These are phyloP conservation scores for Caradrina clavipalpis DNA, from an alignment of 2,888 invertebrate genomes.

Conservation along the genomic window DNA sequence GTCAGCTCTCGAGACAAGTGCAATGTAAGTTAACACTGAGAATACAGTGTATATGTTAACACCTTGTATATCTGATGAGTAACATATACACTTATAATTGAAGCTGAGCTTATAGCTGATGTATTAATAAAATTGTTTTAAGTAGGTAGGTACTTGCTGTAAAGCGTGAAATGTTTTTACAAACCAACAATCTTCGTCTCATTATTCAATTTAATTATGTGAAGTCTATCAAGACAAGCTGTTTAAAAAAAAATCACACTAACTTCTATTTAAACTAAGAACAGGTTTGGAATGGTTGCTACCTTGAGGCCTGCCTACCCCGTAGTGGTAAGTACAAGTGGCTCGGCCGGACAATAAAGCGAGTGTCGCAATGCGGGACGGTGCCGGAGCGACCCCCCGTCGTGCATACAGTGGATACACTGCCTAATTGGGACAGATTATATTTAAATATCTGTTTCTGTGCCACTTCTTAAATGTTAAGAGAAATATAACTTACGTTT, in stretches of 20 bases:
- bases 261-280: not conserved
- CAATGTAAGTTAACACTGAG: too few relatives aligned
- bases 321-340: not conserved
- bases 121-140: too few relatives aligned
- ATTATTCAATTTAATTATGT: not conserved
- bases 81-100: too few relatives aligned
- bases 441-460: conserved; percentile 30
- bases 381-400: conserved; percentile 30
- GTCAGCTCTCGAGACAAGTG: too few relatives aligned
- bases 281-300: not conserved
- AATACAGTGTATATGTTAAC: too few relatives aligned
- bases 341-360: conserved; percentile 44
- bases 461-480: not conserved
- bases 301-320: conserved; percentile 18
- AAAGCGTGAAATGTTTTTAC: too few relatives aligned
- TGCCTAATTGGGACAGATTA: conserved; percentile 45
- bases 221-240: not conserved
- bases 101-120: too few relatives aligned
- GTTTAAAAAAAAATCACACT: not conserved
- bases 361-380: conserved; percentile 64
- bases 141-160: too few relatives aligned
- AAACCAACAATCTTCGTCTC: too few relatives aligned
- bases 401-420: conserved; percentile 22
- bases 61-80: too few relatives aligned
- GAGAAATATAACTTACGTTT: not conserved